These are phyloP conservation scores for Pygoscelis adeliae DNA, from an alignment of 2,113 vertebrate species.

Conservation along the genomic window DNA sequence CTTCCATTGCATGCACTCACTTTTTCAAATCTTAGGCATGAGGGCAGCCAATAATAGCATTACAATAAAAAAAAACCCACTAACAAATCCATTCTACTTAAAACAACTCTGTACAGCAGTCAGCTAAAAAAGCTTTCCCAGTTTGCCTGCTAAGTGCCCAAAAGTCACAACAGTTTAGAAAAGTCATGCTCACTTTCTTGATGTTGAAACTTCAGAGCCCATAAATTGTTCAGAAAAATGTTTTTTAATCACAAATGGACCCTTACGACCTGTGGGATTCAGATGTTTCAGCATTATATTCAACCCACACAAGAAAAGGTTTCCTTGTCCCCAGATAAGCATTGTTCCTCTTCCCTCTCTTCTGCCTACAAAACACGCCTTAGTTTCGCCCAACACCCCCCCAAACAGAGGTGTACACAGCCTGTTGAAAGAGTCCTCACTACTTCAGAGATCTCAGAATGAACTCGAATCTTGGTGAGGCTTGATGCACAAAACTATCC, in stretches of 20 bases:
- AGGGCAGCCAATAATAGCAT: slow-evolving; percentile 63
- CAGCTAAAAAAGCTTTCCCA: slow-evolving; percentile 70
- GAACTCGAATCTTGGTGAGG: background rate
- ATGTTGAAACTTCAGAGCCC: slow-evolving; percentile 25
- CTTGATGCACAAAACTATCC: background rate
- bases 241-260: background rate
- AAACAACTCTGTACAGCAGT: slow-evolving; percentile 64
- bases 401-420: background rate
- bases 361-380: background rate
- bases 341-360: background rate
- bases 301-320: background rate
- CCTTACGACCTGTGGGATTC: slow-evolving; percentile 3
- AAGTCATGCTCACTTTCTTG: background rate
- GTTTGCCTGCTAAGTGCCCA: slow-evolving; percentile 69
- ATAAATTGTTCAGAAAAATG: background rate
- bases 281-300: background rate
- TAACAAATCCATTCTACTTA: slow-evolving; percentile 63
- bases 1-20: slow-evolving; percentile 59
- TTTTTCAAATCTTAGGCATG: slow-evolving; percentile 43
- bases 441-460: background rate
- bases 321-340: background rate
- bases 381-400: background rate
- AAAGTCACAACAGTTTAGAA: slow-evolving; percentile 54
- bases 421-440: background rate
- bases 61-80: slow-evolving; percentile 47